A percentile compares a stretch with the other conserved stretches of the same genome.
phyloP scores from a whole-genome alignment of 2,888 invertebrate genomes.

The Drosophila paramelanica region DNA sequence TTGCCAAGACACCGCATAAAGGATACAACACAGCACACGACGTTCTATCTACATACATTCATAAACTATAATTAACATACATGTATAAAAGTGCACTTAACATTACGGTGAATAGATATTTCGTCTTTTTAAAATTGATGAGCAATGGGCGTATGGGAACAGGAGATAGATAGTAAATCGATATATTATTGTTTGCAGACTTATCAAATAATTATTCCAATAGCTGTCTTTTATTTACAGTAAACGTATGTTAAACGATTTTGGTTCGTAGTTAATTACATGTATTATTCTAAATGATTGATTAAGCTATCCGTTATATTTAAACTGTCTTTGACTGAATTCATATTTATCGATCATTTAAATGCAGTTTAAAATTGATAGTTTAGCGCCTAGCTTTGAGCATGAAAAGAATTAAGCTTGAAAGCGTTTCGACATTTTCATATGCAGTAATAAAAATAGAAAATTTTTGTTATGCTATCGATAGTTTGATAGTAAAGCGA shows the following conservation, averaged over 20 bases:
- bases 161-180: background rate
- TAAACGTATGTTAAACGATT: background rate
- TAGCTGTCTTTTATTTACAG: background rate
- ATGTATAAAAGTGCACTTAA: background rate
- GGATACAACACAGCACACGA: conserved; percentile 16
- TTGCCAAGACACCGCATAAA: conserved; percentile 13
- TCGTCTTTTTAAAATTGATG: conserved; percentile 11
- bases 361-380: background rate
- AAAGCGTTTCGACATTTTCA: background rate
- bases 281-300: background rate
- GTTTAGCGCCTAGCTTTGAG: background rate
- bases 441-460: background rate
- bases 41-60: conserved; percentile 27
- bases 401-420: background rate
- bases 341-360: background rate
- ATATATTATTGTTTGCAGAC: background rate
- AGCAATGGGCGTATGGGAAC: conserved; percentile 1
- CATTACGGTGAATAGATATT: background rate
- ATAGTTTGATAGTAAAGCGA: background rate
- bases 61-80: conserved; percentile 1
- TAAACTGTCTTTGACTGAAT: background rate
- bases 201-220: background rate
- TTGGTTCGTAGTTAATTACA: background rate
- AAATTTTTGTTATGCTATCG: background rate
- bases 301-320: background rate